Conservation (phyloP, 2,113 vertebrate species). For the Gambusia affinis region DNA sequence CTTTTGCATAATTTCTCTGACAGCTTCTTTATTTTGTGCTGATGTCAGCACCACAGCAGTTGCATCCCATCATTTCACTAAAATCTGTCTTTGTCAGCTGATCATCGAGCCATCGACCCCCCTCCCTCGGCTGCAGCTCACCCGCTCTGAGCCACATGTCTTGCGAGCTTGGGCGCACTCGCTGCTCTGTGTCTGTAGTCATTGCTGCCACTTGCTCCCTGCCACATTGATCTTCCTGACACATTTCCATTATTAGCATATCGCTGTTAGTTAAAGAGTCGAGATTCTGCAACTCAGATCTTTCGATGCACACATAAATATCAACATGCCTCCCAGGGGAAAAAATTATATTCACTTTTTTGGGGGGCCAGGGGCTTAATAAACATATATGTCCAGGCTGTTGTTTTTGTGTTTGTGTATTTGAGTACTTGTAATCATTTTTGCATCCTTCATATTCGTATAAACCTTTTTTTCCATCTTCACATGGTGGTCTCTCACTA, state of each 20-base stretch:
- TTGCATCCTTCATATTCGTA: slow-evolving; percentile 40
- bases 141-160: slow-evolving; percentile 26
- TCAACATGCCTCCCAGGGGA: no score
- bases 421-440: slow-evolving; percentile 38
- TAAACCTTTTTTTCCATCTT: slow-evolving; percentile 33
- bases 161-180: slow-evolving; percentile 44
- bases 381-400: not conserved
- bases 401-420: slow-evolving; percentile 25
- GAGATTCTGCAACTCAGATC: not conserved
- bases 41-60: slow-evolving; percentile 66
- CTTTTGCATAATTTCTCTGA: slow-evolving; percentile 72
- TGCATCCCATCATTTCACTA: slow-evolving; percentile 66
- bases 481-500: slow-evolving; percentile 39
- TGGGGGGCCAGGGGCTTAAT: not conserved
- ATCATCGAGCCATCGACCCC: slow-evolving; percentile 62
- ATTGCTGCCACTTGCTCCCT: slow-evolving; percentile 9
- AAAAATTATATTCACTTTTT: slow-evolving; percentile 1
- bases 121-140: not conserved
- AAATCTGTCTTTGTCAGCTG: slow-evolving; percentile 38
- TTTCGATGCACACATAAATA: slow-evolving; percentile 7
- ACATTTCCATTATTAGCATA: slow-evolving; percentile 52
- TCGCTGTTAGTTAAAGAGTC: not conserved
- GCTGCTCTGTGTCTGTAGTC: slow-evolving; percentile 45
- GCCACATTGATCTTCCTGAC: slow-evolving; percentile 57
- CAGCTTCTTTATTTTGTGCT: slow-evolving; percentile 71